Base-by-base conservation (phyloP, 2,113 vertebrate genomes). In the Andinoacara biseriatus region DNA sequence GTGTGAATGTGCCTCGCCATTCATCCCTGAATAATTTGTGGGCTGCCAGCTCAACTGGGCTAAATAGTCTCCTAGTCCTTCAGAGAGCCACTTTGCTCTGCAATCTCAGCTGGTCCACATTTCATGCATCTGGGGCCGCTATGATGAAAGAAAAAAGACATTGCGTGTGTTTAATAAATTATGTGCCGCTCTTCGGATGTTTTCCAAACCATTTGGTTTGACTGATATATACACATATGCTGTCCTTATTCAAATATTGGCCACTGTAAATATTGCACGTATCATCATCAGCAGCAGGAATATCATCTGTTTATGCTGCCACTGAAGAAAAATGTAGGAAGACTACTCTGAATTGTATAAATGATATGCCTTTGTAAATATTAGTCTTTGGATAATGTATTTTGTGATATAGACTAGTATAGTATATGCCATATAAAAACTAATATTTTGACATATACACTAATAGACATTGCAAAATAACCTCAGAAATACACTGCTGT, bases 1-100 rank as follows among this genome's bases (percentile, higher is more conserved):
- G 82, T 90, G 93, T 83, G 90, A 92, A 91, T 79, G 80, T 76
- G 31, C 85, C 82, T 81, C 76, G 1, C 84, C 90, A 83, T 84
- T 62, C 74, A 81, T 81, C 81, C 82, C 84, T 94, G 83, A 94
- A 94, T 95, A 80, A 94, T 91, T 91, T 94, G 84, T 94, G 91
- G 57, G 79, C 92, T 93, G 89, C 83, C 83, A 92, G 75, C 84
- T 86, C 86, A 94, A 92, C 80, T 80, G 26, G 88, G 81, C 76
- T 85, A 92, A 92, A 92, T 88, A 75, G 87, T 89, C 85, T 85
- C 69, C 81, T 10, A 72, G 86, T 88, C 82, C 88, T 85, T 92
- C 82, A 74, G 84, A 88, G 78, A 87, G 54, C 76, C 85, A 76
- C 80, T 91, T 65, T 43, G 61, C 86, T 86, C 88, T 78, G 52